Evolutionary conservation across 1,140 invertebrate genomes (phyloP).

Genomic region (Battus philenor): DNA sequence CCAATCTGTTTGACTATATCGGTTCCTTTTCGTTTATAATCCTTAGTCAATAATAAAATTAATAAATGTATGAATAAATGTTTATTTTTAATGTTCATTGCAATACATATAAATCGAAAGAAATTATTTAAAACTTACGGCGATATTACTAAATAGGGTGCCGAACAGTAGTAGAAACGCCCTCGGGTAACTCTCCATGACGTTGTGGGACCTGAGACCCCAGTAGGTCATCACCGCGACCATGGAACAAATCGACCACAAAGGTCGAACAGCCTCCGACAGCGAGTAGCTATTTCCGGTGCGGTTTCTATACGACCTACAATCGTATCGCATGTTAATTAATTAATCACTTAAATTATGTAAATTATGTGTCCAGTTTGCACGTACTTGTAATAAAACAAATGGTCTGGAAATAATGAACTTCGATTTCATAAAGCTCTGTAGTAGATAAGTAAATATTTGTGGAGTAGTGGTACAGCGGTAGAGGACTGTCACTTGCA

Average conservation of each 20-base stretch:
- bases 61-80: not conserved
- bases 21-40: too few relatives aligned
- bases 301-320: conserved; percentile 84
- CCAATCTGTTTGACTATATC: too few relatives aligned
- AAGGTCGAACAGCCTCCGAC: conserved; percentile 85
- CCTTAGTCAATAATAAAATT: too few relatives aligned
- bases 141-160: conserved; percentile 95
- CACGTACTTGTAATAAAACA: too few relatives aligned
- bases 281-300: conserved; percentile 89
- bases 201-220: conserved; percentile 84
- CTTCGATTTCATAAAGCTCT: too few relatives aligned
- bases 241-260: conserved; percentile 84
- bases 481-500: too few relatives aligned
- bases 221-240: conserved; percentile 82
- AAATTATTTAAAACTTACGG: conserved; percentile 82
- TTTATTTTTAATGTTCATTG: not conserved
- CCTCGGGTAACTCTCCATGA: conserved; percentile 86
- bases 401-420: too few relatives aligned
- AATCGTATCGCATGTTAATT: too few relatives aligned
- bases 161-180: conserved; percentile 87
- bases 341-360: too few relatives aligned
- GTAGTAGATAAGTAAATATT: too few relatives aligned
- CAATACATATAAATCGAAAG: conserved; percentile 9
- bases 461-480: too few relatives aligned
- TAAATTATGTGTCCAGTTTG: too few relatives aligned